phyloP scores from a whole-genome alignment of 2,888 invertebrate species.

The Notocelia uddmanniana region DNA sequence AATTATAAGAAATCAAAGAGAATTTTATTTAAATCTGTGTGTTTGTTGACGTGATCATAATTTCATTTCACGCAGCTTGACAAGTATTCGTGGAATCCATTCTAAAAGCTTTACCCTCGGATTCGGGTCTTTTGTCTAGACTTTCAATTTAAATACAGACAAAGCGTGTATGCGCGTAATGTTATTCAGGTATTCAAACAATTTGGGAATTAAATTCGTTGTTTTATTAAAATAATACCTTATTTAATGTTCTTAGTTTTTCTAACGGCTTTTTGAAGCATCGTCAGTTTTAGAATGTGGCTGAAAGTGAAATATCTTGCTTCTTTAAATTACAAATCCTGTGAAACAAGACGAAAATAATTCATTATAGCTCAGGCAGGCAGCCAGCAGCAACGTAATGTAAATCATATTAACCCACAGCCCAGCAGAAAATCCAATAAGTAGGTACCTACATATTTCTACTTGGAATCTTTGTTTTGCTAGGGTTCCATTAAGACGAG shows the following conservation, averaged over 20 bases:
- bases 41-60: constrained; percentile 8
- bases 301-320: neutral
- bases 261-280: neutral
- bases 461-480: neutral
- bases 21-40: constrained; percentile 6
- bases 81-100: constrained; percentile 34
- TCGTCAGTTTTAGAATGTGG: neutral
- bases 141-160: constrained; percentile 38
- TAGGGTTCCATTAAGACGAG: neutral
- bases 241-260: neutral
- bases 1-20: neutral
- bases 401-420: neutral
- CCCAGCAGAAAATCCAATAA: no score
- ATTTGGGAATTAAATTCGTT: constrained; percentile 21
- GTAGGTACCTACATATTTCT: no score
- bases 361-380: no score
- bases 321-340: neutral
- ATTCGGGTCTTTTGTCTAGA: constrained; percentile 42
- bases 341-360: neutral
- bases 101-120: constrained; percentile 12
- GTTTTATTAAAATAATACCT: neutral
- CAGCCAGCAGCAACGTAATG: neutral
- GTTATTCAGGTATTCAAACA: constrained; percentile 26
- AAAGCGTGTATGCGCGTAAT: constrained; percentile 31
- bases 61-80: constrained; percentile 37